Conservation (phyloP, 1,140 invertebrate genomes). For the Rhagoletis pomonella region DNA sequence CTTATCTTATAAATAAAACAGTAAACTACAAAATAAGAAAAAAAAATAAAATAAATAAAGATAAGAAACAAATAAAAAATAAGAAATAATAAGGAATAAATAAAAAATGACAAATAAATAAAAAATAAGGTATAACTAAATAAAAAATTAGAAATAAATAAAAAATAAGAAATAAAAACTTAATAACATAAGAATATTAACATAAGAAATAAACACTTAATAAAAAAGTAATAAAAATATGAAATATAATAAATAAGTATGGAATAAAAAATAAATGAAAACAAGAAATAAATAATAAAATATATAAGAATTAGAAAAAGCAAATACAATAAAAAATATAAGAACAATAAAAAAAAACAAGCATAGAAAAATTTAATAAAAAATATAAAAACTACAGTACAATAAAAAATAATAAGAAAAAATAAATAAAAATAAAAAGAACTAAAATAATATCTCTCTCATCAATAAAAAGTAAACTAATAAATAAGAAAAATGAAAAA, state of each 20-base stretch:
- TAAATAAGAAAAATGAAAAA: not conserved
- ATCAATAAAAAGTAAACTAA: not conserved
- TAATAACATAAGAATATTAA: not conserved
- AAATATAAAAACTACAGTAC: no score
- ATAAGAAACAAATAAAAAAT: not conserved
- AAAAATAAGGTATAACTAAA: not conserved
- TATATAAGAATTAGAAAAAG: not conserved
- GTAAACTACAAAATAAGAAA: not conserved
- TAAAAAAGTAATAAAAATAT: not conserved
- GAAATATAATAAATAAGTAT: not conserved
- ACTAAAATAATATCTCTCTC: no score
- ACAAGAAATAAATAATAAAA: not conserved
- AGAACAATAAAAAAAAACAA: not conserved
- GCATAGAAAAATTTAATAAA: no score
- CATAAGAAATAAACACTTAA: not conserved
- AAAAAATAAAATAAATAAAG: conserved; percentile 1
- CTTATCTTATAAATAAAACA: not conserved
- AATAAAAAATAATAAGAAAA: no score
- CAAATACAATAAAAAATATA: not conserved
- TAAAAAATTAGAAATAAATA: not conserved
- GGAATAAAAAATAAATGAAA: not conserved
- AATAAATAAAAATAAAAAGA: no score
- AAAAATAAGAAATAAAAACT: not conserved
- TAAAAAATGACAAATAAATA: not conserved
- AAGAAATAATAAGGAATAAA: not conserved